phyloP scores from a whole-genome alignment of 2,113 vertebrate species.

The Morone chrysops region DNA sequence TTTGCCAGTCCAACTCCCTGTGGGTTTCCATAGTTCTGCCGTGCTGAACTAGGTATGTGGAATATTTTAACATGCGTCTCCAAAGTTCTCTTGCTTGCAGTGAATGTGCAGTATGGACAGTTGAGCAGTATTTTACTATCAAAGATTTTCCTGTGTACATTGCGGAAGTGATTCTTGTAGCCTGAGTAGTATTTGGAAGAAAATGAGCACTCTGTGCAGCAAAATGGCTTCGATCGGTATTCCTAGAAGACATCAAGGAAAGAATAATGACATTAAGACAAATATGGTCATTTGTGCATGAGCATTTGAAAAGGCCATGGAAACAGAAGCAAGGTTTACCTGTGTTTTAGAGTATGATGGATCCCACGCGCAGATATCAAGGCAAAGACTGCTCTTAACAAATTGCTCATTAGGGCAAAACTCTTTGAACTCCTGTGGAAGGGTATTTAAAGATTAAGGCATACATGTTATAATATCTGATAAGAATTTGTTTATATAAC shows the following conservation, averaged over 20 bases:
- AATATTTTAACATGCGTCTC: conserved; percentile 99
- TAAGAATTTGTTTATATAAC: neutral
- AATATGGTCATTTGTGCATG: neutral
- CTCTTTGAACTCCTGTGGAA: conserved; percentile 93
- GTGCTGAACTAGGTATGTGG: conserved; percentile 89
- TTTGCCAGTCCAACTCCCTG: conserved; percentile 48
- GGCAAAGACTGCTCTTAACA: conserved; percentile 91
- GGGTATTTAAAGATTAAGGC: neutral
- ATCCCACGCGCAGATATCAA: conserved; percentile 96
- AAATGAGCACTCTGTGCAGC: conserved; percentile 97
- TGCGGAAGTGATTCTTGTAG: conserved; percentile 99
- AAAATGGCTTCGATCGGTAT: conserved; percentile 98
- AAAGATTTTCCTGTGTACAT: conserved; percentile 96
- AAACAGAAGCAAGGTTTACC: conserved; percentile 79
- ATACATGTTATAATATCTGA: neutral
- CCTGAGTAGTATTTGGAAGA: conserved; percentile 99
- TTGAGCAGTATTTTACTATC: conserved; percentile 95
- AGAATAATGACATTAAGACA: conserved; percentile 3
- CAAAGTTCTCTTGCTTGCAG: conserved; percentile 95
- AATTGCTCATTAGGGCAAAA: conserved; percentile 96
- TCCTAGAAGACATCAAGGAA: conserved; percentile 79
- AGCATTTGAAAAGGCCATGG: neutral
- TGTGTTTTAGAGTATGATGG: conserved; percentile 96
- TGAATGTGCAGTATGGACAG: conserved; percentile 97
- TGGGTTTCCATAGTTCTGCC: conserved; percentile 81